Evolutionary conservation across 2,797 vertebrate species (phyloP).

Genomic region (Scomberomorus guttatus): DNA sequence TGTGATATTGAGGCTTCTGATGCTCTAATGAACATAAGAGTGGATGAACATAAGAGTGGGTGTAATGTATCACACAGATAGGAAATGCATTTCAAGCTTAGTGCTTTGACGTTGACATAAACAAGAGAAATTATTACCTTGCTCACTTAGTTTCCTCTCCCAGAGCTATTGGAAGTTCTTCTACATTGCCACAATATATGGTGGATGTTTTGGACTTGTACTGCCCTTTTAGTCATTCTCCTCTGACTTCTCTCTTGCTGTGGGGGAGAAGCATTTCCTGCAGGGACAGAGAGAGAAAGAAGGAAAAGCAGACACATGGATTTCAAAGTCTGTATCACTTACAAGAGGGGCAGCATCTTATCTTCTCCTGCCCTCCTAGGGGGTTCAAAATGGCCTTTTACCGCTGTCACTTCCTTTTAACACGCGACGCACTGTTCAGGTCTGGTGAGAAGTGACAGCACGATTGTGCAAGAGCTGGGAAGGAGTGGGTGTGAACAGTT

Average conservation of each 20-base stretch:
- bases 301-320: conserved; percentile 1
- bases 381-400: conserved; percentile 64
- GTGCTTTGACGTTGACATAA: conserved; percentile 13
- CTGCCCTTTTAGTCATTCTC: conserved; percentile 4
- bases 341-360: conserved; percentile 23
- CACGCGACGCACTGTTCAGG: conserved; percentile 31
- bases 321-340: conserved; percentile 40
- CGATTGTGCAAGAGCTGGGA: conserved; percentile 14
- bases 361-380: conserved; percentile 36
- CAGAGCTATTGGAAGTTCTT: neutral
- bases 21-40: conserved; percentile 10
- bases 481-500: conserved; percentile 44
- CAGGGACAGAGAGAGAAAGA: neutral
- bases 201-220: conserved; percentile 4
- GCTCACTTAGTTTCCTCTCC: neutral
- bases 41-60: neutral
- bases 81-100: conserved; percentile 16
- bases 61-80: neutral
- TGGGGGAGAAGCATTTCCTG: conserved; percentile 2
- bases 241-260: conserved; percentile 3
- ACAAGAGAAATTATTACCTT: neutral
- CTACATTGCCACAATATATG: conserved; percentile 8
- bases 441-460: conserved; percentile 46
- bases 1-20: neutral
- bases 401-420: conserved; percentile 62